Evolutionary conservation across 2,888 invertebrate genomes (phyloP), one percentile per base, ranked within the genome.

Genomic region (Cyaniris semiargus): DNA sequence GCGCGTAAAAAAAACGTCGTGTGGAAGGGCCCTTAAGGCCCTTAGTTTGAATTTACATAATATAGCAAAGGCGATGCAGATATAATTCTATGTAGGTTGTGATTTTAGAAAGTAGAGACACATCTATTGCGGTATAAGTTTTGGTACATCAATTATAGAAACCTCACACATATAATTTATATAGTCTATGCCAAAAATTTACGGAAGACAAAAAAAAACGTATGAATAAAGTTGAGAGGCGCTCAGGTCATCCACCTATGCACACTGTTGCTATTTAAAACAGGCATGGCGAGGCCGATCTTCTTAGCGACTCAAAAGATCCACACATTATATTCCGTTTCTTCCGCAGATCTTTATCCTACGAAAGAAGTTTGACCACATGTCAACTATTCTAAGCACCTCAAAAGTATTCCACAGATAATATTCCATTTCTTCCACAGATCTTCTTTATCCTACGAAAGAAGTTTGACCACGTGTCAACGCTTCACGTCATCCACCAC

Each of bases 401-500:
- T 44, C 44, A 44, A 44, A 44, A 15, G 48, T 8, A 48, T 48
- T 48, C 13, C 56, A 5, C n/a, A 56, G 56, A 21, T 10, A 23
- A 8, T 21, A 58, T 44, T 44, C 44, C 44, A 3, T 10, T 72
- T 44, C 1, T 5, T 74, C 18, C 48, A 1, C 95, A 98, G 98
- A 95, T 98, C 94, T 98, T 99, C 96, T 99, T 99, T 94, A 96
- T 99, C 77, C 90, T 98, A 90, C 95, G 98, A 88, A 99, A 99
- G 95, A 99, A 99, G 94, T 97, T 96, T 88, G 96, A 97, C 89
- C 98, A 99, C 90, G 97, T 99, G 83, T 97, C 98, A 79, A 97
- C 97, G 10, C 95, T 99, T 75, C 99, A 99, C 93, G 98, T 99
- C 78, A 98, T 98, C 87, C 99, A 99, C 92, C 99, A 99, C 90